phyloP scores from a whole-genome alignment of 2,797 vertebrate genomes.

The Antrozous pallidus region DNA sequence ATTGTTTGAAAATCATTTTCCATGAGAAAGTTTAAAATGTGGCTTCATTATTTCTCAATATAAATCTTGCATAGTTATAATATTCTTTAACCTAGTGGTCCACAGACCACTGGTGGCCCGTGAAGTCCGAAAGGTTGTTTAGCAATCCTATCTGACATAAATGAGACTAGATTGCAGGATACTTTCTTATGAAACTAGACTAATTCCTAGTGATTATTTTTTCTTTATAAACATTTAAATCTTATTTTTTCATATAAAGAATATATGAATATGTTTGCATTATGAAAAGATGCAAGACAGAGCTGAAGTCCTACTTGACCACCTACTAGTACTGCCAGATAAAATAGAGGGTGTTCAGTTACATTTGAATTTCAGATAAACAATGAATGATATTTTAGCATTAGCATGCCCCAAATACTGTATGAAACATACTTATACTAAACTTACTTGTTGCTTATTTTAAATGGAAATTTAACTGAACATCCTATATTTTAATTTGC shows the following conservation, averaged over 20 bases:
- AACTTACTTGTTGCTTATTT: not conserved
- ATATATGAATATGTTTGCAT: not conserved
- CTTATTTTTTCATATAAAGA: not conserved
- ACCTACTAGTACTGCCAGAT: not conserved
- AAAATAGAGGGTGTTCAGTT: not conserved
- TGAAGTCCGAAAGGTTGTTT: too few species aligned
- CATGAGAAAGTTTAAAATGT: not conserved
- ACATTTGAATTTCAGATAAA: not conserved
- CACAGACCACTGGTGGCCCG: too few species aligned
- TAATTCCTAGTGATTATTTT: not conserved
- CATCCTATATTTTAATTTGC: not conserved
- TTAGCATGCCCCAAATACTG: not conserved
- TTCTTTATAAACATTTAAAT: not conserved
- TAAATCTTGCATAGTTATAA: not conserved
- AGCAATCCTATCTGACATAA: not conserved
- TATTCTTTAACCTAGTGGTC: not conserved
- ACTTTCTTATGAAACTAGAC: not conserved
- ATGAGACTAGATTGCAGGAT: not conserved
- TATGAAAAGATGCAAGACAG: not conserved
- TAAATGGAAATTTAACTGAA: not conserved
- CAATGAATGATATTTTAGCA: not conserved
- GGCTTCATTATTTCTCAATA: not conserved
- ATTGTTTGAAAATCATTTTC: not conserved
- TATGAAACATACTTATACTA: not conserved
- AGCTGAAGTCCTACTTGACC: not conserved